Evolutionary conservation across 2,888 invertebrate genomes (phyloP), one percentile per base, ranked within the genome.

Genomic region (Desoria tigrina): DNA sequence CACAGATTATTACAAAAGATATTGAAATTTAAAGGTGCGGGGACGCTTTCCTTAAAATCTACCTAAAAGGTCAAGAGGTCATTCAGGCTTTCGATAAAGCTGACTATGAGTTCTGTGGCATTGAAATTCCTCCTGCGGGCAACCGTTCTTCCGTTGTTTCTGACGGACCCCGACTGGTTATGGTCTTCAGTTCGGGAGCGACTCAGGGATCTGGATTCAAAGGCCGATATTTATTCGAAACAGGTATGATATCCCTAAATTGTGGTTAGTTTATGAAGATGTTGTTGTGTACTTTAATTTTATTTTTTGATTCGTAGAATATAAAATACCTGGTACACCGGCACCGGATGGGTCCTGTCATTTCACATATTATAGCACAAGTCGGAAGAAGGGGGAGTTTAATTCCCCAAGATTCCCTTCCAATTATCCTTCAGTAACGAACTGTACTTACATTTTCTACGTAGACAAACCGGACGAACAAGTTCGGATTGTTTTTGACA

Each of bases 361-460:
- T 68, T 97, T 96, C 81, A 90, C 92, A 14, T 97, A 96, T 82
- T 86, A 88, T 76, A 93, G 93, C 79, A 87, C 88, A 76, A 90
- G 92, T 49, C 87, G 88, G 79, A 92, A 92, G 81, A 87, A 87
- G 67, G 94, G 94, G 58, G 92, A 93, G 79, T 91, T 96, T 81
- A 97, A 97, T 83, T 95, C 95, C 61, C 96, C 96, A 24, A 87
- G 95, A 69, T 94, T 94, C 85, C 96, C 96, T 78, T 92, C 94
- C 79, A 92, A 94, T 83, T 98, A 98, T 84, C 96, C 96, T 73
- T 92, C 94, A 78, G 90, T 89, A 81, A 94, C 91, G 74, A 92
- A 92, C 83, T 97, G 97, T 84, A 91, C 93, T 69, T 98, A 92
- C 84, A 3, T 57, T 42, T 58, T 58, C 42, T 83, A 89, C 78